phyloP scores from a whole-genome alignment of 2,113 vertebrate genomes.

The Scophthalmus maximus region DNA sequence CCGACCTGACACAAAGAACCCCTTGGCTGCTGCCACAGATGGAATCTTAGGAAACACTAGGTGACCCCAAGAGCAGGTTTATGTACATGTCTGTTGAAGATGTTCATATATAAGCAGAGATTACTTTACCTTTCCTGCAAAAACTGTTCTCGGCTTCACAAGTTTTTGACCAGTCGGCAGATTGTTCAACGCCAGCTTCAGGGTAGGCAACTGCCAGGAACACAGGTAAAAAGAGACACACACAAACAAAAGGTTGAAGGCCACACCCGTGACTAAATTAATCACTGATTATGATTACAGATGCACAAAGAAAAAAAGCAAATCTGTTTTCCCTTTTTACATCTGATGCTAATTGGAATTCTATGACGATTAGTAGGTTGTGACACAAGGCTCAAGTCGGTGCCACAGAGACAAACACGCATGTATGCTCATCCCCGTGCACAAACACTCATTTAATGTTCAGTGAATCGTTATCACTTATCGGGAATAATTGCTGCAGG shows the following conservation, averaged over 20 bases:
- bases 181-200: slow-evolving; percentile 54
- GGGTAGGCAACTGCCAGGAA: slow-evolving; percentile 40
- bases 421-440: too few relatives aligned
- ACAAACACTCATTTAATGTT: slow-evolving; percentile 66
- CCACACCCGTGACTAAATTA: slow-evolving; percentile 14
- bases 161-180: slow-evolving; percentile 63
- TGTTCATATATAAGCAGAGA: not conserved
- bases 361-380: slow-evolving; percentile 32
- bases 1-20: too few relatives aligned
- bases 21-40: too few relatives aligned
- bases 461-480: slow-evolving; percentile 76
- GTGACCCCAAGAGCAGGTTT: not conserved
- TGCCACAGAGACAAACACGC: slow-evolving; percentile 26
- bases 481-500: slow-evolving; percentile 78
- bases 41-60: too few relatives aligned
- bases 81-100: not conserved
- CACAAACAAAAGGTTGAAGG: slow-evolving; percentile 10
- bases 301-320: slow-evolving; percentile 31
- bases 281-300: slow-evolving; percentile 3
- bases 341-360: slow-evolving; percentile 46
- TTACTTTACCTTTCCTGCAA: slow-evolving; percentile 67
- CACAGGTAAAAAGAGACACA: not conserved
- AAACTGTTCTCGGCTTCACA: slow-evolving; percentile 55
- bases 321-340: slow-evolving; percentile 1
- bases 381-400: slow-evolving; percentile 41